Evolutionary conservation across 2,113 vertebrate genomes (phyloP), one percentile per base, ranked within the genome.

Genomic region (Aphelocoma coerulescens): DNA sequence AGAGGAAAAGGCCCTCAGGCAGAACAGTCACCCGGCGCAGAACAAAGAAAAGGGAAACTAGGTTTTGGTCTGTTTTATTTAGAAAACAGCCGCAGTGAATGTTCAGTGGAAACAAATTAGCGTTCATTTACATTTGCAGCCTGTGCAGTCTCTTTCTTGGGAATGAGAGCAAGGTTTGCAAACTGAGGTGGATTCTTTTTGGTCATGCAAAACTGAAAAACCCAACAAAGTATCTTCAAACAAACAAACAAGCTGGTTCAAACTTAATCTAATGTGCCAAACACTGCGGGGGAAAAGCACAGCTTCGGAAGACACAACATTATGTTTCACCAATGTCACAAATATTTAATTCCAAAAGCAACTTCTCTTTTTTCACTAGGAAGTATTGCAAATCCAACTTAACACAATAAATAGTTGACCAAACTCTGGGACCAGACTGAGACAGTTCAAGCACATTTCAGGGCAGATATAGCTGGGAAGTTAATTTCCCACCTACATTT

Each of bases 391-490:
- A 84, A 85, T 78, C 87, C 76, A 89, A 1, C n/a, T 75, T 61
- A 68, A 62, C 58, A 66, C 51, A 96, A 97, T 97, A 97, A 97
- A 97, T 97, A 97, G 39, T 35, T 68, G 33, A 81, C 51, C 43
- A 82, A 81, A 94, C 58, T 58, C 73, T 59, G 44, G 65, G 82
- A 71, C 77, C 72, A 72, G 28, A 65, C 63, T 63, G 72, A 90
- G 90, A 57, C 68, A 83, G 24, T 67, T 95, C 83, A 84, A 92
- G 63, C 78, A 76, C 5, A 2, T 93, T 89, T 62, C 81, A 66
- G 58, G 37, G 67, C 26, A 90, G 55, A 67, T 39, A 18, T 2
- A 81, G 39, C 37, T 30, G 49, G 41, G 69, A 92, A 85, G 26
- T 43, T 71, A 71, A 72, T 66, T 82, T 82, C 62, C 79, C 51